phyloP scores from a whole-genome alignment of 2,797 vertebrate genomes.

The Phrynocephalus guinanensis region DNA sequence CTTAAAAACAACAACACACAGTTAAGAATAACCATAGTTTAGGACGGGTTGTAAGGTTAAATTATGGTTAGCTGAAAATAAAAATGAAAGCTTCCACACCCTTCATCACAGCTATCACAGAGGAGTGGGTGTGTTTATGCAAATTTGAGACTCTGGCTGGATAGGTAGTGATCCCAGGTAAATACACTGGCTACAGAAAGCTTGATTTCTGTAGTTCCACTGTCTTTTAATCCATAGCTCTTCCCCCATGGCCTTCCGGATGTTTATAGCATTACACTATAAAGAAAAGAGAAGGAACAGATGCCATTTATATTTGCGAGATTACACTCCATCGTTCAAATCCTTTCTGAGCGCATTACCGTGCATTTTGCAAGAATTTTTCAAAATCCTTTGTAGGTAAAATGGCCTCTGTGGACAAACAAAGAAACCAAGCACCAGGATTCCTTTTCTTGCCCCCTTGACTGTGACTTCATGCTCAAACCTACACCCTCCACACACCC shows the following conservation, averaged over 20 bases:
- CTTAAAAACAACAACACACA: no score
- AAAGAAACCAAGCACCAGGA: background rate
- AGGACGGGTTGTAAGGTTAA: background rate
- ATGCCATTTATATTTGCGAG: slow-evolving; percentile 3
- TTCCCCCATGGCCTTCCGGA: background rate
- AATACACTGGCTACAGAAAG: slow-evolving; percentile 9
- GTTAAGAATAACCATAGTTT: background rate
- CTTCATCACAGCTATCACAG: no score
- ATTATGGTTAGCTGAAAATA: background rate
- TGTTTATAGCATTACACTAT: background rate
- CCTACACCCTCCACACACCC: background rate
- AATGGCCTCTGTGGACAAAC: background rate
- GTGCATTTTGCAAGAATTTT: slow-evolving; percentile 23
- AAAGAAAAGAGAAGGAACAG: background rate
- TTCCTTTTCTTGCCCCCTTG: background rate
- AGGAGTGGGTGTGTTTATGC: background rate
- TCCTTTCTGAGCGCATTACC: slow-evolving; percentile 31
- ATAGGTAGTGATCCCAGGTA: background rate
- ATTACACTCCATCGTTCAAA: slow-evolving; percentile 14
- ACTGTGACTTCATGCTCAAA: background rate
- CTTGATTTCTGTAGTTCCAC: background rate
- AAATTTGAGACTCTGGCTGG: background rate
- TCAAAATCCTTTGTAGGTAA: slow-evolving; percentile 10
- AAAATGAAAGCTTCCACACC: background rate
- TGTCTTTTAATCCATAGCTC: background rate